Evolutionary conservation across 1,140 invertebrate species (phyloP).

Genomic region (Drosophila mauritiana): DNA sequence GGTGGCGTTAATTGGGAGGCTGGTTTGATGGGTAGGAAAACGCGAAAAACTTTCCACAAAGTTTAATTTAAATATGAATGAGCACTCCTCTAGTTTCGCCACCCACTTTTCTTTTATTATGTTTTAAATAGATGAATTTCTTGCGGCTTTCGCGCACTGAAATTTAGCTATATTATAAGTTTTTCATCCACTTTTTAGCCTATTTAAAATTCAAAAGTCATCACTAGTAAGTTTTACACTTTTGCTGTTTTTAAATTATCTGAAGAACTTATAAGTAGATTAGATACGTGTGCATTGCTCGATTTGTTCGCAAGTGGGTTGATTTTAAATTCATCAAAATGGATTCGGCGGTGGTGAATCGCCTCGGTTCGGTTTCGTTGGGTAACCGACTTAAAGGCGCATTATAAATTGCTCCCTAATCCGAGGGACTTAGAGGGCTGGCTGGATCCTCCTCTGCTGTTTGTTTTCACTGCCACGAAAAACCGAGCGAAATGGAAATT

Average conservation of each 20-base stretch:
- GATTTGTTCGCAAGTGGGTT: too few species aligned
- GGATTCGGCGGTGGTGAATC: not conserved
- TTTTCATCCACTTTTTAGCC: not conserved
- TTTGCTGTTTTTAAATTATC: too few species aligned
- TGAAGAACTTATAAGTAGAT: too few species aligned
- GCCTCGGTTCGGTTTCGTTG: conserved; percentile 3
- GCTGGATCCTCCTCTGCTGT: conserved; percentile 19
- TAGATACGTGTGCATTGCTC: too few species aligned
- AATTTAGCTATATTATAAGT: not conserved
- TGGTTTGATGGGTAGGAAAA: conserved; percentile 1
- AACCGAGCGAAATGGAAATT: not conserved
- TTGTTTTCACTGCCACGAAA: conserved; percentile 38
- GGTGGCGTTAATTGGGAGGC: conserved; percentile 18
- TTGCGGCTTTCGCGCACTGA: conserved; percentile 8
- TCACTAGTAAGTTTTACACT: too few species aligned
- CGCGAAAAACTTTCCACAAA: conserved; percentile 70
- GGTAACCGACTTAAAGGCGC: conserved; percentile 34
- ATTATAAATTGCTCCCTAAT: conserved; percentile 51
- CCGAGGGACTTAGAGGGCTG: conserved; percentile 18
- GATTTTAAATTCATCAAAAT: too few species aligned
- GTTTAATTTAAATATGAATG: conserved; percentile 81
- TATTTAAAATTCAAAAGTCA: not conserved
- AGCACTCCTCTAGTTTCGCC: conserved; percentile 1
- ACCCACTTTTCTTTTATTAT: not conserved
- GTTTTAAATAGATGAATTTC: conserved; percentile 16